A percentile compares a stretch with the other conserved stretches of the same genome.
Evolutionary conservation across 2,113 vertebrate species (phyloP).

Genomic region (Actenoides lindsayi): DNA sequence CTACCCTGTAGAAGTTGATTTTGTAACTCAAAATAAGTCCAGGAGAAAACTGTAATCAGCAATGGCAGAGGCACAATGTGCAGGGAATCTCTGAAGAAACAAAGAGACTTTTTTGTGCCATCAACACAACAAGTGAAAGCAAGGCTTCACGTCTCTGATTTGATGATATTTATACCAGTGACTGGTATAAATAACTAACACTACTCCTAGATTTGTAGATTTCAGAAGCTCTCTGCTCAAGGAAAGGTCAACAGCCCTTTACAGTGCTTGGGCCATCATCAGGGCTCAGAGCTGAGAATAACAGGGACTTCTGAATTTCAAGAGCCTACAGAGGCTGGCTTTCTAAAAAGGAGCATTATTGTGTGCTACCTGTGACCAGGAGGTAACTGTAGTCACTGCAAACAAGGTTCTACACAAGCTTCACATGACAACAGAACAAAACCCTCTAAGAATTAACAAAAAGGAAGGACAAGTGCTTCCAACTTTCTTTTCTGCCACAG

Average conservation of each 20-base stretch:
- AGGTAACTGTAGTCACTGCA: not conserved
- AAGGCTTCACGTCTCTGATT: not conserved
- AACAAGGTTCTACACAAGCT: not conserved
- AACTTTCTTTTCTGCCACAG: not conserved
- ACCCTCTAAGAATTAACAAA: not conserved
- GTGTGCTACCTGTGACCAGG: accelerated
- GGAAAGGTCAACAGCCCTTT: not conserved
- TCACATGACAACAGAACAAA: not conserved
- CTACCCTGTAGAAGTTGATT: not conserved
- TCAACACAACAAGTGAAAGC: not conserved
- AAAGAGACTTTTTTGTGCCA: not conserved
- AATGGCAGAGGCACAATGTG: not conserved
- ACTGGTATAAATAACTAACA: slow-evolving; percentile 2
- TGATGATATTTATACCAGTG: not conserved
- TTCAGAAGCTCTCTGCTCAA: not conserved
- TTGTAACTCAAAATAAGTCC: not conserved
- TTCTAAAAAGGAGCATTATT: not conserved
- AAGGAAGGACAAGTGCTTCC: not conserved
- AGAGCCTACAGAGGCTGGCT: not conserved
- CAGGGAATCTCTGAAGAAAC: not conserved
- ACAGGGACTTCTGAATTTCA: not conserved
- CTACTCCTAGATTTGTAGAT: not conserved
- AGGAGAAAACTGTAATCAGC: not conserved
- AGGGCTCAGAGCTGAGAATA: not conserved
- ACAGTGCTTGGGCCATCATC: accelerated